A percentile compares a stretch with the other conserved stretches of the same genome.
phyloP scores from a whole-genome alignment of 2,888 invertebrate genomes.

The Pristionchus exspectatus region DNA sequence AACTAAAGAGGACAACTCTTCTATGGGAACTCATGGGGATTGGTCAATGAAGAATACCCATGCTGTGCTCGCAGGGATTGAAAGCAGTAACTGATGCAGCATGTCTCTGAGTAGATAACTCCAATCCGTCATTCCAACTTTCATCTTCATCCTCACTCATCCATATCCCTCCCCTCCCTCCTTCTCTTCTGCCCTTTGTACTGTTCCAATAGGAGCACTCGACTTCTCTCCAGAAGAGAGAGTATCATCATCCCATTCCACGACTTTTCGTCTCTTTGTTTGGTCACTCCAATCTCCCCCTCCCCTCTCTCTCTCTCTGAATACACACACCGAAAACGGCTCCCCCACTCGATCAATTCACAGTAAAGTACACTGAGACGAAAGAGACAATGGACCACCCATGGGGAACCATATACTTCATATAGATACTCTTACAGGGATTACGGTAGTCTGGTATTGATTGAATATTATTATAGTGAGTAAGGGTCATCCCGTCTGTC shows the following conservation, averaged over 20 bases:
- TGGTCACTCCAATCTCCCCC: slow-evolving; percentile 36
- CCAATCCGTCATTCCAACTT: neutral
- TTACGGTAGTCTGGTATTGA: neutral
- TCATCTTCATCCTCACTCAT: neutral
- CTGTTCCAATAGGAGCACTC: slow-evolving; percentile 8
- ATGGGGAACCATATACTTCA: neutral
- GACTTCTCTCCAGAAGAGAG: neutral
- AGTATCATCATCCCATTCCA: slow-evolving; percentile 6
- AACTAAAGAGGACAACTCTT: neutral
- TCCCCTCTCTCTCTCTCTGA: slow-evolving; percentile 21
- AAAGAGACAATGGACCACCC: slow-evolving; percentile 27
- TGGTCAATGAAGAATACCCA: neutral
- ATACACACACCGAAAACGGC: slow-evolving; percentile 37
- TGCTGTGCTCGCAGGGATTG: neutral
- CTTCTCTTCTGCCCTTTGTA: neutral
- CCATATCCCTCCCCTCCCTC: neutral
- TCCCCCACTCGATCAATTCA: slow-evolving; percentile 45
- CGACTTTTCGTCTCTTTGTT: slow-evolving; percentile 30
- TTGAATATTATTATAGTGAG: neutral
- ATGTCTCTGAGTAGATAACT: too few species aligned
- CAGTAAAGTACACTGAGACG: slow-evolving; percentile 28
- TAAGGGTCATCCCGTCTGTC: neutral
- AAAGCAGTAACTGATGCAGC: too few species aligned
- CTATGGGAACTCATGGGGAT: neutral
- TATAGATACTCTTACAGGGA: neutral